A percentile compares a stretch with the other conserved stretches of the same genome.
These are phyloP conservation scores for Leptocoma aspasia DNA, from an alignment of 2,113 vertebrate species.

Conservation along the genomic window DNA sequence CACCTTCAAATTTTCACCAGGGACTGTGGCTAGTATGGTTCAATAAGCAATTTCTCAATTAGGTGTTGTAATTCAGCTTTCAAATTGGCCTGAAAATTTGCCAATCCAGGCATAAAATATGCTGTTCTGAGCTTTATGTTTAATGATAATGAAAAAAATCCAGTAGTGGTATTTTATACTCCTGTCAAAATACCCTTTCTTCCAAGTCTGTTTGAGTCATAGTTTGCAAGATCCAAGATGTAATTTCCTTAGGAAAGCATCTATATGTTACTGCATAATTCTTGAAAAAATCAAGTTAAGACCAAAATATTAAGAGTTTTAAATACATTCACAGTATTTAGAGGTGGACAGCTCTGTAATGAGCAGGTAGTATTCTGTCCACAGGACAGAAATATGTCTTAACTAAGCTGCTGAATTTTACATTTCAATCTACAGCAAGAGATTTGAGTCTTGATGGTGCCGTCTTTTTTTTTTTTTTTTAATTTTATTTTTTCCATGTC, in stretches of 20 bases:
- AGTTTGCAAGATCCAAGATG: not conserved
- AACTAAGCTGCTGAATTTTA: not conserved
- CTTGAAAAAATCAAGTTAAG: not conserved
- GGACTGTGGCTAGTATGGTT: not conserved
- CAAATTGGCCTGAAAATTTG: slow-evolving; percentile 24
- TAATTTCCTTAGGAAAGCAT: not conserved
- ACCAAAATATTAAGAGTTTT: not conserved
- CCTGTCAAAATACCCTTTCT: not conserved
- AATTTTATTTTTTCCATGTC: not conserved
- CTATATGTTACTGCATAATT: not conserved
- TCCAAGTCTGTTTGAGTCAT: not conserved
- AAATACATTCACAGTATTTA: not conserved
- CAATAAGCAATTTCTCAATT: not conserved
- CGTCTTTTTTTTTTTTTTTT: not conserved
- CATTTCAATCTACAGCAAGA: not conserved
- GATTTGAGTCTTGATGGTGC: not conserved
- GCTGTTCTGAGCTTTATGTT: not conserved
- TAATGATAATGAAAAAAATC: not conserved
- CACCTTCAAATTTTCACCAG: not conserved
- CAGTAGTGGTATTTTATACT: not conserved
- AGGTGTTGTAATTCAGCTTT: not conserved
- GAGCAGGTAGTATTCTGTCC: not conserved
- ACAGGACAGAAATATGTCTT: not conserved
- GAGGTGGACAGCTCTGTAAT: not conserved
- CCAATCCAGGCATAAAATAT: not conserved